phyloP scores from a whole-genome alignment of 2,888 invertebrate species.

The Hermaeophaga mercurialis region DNA sequence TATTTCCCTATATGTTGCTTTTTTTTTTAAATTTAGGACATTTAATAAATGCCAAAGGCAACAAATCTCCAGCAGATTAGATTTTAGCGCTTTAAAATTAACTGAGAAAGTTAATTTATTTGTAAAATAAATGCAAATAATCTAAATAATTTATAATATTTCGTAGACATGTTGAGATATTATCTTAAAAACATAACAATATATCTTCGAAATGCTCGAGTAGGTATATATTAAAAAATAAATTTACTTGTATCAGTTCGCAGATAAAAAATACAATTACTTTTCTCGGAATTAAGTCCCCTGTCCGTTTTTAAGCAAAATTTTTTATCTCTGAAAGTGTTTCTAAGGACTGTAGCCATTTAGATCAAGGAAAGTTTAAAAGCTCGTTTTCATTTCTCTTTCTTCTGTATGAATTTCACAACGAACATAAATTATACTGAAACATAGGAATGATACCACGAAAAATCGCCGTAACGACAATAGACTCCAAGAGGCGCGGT shows the following conservation, averaged over 20 bases:
- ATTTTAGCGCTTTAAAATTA: no score
- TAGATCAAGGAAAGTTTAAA: conserved; percentile 10
- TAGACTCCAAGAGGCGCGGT: no score
- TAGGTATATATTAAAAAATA: conserved; percentile 22
- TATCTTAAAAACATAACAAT: conserved; percentile 8
- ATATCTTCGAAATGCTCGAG: not conserved
- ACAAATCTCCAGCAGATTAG: no score
- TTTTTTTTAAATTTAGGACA: no score
- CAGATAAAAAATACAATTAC: conserved; percentile 29
- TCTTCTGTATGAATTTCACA: conserved; percentile 7
- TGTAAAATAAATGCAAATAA: no score
- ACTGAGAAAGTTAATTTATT: no score
- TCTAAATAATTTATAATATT: not conserved
- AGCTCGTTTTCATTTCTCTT: conserved; percentile 6
- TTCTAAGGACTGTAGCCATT: conserved; percentile 3
- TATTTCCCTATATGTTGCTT: no score
- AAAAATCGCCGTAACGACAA: no score
- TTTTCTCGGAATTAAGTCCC: conserved; percentile 19
- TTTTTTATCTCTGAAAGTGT: conserved; percentile 19
- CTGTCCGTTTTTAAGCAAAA: conserved; percentile 24
- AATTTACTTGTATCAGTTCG: conserved; percentile 17
- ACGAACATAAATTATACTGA: conserved; percentile 1
- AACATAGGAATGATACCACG: not conserved
- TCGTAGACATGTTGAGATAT: not conserved
- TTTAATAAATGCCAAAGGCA: no score